A percentile compares a stretch with the other conserved stretches of the same genome.
Conservation (phyloP, 1,140 invertebrate species). For the Lepidurus packardi region DNA sequence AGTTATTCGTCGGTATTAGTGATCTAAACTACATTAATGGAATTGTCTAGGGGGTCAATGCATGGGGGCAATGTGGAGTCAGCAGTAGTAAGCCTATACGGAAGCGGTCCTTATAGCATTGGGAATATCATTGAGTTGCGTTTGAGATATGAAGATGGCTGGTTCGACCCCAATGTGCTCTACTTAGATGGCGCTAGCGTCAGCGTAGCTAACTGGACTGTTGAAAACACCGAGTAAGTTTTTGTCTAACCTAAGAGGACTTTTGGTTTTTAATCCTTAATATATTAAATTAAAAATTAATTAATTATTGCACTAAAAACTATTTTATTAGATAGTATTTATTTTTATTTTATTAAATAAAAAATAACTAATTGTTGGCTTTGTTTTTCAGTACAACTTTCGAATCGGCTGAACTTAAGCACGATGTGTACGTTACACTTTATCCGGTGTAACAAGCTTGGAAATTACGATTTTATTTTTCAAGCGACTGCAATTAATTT, state of each 20-base stretch:
- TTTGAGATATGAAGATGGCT: slow-evolving; percentile 22
- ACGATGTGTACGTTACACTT: not conserved
- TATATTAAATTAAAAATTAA: too few species aligned
- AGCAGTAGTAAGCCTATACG: slow-evolving; percentile 16
- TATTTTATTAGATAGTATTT: too few species aligned
- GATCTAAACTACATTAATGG: too few species aligned
- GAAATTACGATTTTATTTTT: not conserved
- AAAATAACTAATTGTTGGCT: too few species aligned
- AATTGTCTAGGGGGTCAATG: slow-evolving; percentile 24
- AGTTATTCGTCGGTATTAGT: not conserved
- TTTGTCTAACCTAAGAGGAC: not conserved
- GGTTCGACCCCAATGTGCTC: slow-evolving; percentile 15
- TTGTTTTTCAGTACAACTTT: not conserved
- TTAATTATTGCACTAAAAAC: too few species aligned
- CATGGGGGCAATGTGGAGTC: slow-evolving; percentile 5
- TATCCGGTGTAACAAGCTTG: not conserved
- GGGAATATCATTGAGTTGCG: slow-evolving; percentile 28
- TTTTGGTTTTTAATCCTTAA: too few species aligned
- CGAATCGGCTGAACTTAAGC: not conserved
- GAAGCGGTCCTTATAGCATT: slow-evolving; percentile 26
- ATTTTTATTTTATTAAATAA: too few species aligned
- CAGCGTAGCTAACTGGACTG: slow-evolving; percentile 24
- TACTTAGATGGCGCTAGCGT: slow-evolving; percentile 26
- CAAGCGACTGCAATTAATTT: not conserved
- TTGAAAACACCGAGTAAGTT: slow-evolving; percentile 28